Evolutionary conservation across 2,888 invertebrate species (phyloP), one percentile per base, ranked within the genome.

Genomic region (Noctua janthe): DNA sequence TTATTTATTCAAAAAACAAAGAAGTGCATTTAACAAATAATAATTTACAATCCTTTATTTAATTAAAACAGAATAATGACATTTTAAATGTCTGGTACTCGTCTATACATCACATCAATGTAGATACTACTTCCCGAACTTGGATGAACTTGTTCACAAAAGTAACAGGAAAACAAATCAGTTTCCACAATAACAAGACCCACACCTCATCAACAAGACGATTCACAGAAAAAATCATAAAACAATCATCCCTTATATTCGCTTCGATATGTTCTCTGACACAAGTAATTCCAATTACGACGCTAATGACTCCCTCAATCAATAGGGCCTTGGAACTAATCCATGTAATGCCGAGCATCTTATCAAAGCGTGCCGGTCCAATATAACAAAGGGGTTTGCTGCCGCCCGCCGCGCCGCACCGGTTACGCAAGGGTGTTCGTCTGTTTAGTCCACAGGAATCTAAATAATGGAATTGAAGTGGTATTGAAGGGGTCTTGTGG

Each of bases 301-400:
- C 66, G 71, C 78, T 85, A 89, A 87, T 89, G 88, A 78, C 71
- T 79, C 69, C 64, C 67, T 80, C 76, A 77, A 88, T 87, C 87
- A 88, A 88, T 87, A 74, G 51, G 71, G 75, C 73, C 74, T 71
- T 62, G 69, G 62, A 83, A 85, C 77, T 89, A 88, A 89, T 87
- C 84, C 83, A 67, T 83, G 80, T 89, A 82, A 87, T 81, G 49
- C 87, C 70, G 43, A 67, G 71, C 78, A 87, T 88, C 87, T 88
- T 85, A 88, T 87, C 89, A 82, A 87, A 74, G 85, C 78, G 69
- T 74, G 76, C 75, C 66, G 71, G 70, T 72, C 70, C 66, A 70
- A 78, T 80, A 72, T 78, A 78, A 89, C 85, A 89, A 89, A 82
- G 89, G 59, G 47, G 56, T 74, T 74, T 15, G 69, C 81, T 71